Evolutionary conservation across 2,113 vertebrate species (phyloP), one percentile per base, ranked within the genome.

Genomic region (Riparia riparia): DNA sequence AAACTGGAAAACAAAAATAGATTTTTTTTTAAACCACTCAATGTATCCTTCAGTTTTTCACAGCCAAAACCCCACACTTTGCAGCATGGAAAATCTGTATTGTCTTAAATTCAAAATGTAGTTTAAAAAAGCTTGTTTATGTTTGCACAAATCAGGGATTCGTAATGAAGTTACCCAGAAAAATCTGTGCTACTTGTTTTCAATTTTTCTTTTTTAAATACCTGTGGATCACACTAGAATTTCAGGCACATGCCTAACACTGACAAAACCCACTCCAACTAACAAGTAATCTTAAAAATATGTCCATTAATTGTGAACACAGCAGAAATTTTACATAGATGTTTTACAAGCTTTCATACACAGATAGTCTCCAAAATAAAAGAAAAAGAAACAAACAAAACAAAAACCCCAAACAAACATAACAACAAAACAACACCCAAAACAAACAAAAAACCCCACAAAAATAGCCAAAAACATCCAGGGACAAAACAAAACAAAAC

Each of bases 371-470:
- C 26, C 2, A 11, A 42, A 70, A 34, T 7, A 14, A 37, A 24
- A 28, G 31, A 20, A 39, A 41, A 76, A 21, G 2, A 34, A 41
- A 5, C 1, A 17, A 10, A 6, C 0, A 17, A 10, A 31, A 26
- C 2, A 26, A 5, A 14, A 32, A 24, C 19, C 9, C 3, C 7
- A 19, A 9, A 9, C 8, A 37, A 28, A 28, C 5, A 42, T 49
- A 50, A 17, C 28, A 16, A n/a, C 5, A 42, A 68, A 50, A 17
- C 28, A 16, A n/a, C 37, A 37, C n/a, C 7, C 3, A 10, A 17
- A 10, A 8, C 9, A 41, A 32, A 32, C 4, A 47, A 32, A 10
- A 21, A 8, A 6, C 2, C 17, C 32, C 13, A 34, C 12, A 37
- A 50, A 34, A 69, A 28, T 20, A 28, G 49, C 9, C 25, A 69